Base-by-base conservation (phyloP, 2,888 invertebrate species). In the Strigamia crassipes region DNA sequence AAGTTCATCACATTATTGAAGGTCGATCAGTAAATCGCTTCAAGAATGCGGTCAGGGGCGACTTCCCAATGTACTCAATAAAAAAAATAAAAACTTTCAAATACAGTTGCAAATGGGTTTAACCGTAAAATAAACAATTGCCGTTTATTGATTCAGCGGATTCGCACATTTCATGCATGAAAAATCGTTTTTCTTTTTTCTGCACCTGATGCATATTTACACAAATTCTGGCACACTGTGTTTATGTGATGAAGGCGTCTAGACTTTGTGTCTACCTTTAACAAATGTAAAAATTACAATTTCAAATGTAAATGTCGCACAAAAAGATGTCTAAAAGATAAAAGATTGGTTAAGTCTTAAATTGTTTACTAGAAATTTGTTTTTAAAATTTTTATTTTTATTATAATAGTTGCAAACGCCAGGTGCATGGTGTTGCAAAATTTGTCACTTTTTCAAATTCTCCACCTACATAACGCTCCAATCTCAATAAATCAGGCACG, bases 1-100 rank as follows among this genome's bases (percentile, higher is more conserved):
- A 73, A 73, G 73, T 73, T 31, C 73, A 73, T 73, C 73, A 73
- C 73, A 56, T 18, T 23, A 73, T 73, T 73, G 73, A 73, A 73
- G 73, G 73, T 73, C 73, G 31, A 73, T 73, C 31, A 12, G 31
- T 21, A 73, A 73, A 73, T 73, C 73, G 73, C 73, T 27, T 23
- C 31, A 73, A 73, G n/a, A 73, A 73, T 73, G 73, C 73, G 73
- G 73, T 73, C 73, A 73, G 27, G 73, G 73, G 73, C 73, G 31
- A 31, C 73, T 73, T 73, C 27, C 27, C 27, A 27, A 27, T 27
- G 31, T 73, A 4, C 31, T 31, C 27, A 73, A 73, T 73, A 73
- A 31, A 27, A 27, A 73, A 27, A 27, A 27, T 31, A 27, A 27
- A 31, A 61, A 31, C 23, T 27, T n/a, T 73, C 6, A 73, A 31